phyloP scores from a whole-genome alignment of 2,888 invertebrate genomes.

The Eupithecia exiguata region DNA sequence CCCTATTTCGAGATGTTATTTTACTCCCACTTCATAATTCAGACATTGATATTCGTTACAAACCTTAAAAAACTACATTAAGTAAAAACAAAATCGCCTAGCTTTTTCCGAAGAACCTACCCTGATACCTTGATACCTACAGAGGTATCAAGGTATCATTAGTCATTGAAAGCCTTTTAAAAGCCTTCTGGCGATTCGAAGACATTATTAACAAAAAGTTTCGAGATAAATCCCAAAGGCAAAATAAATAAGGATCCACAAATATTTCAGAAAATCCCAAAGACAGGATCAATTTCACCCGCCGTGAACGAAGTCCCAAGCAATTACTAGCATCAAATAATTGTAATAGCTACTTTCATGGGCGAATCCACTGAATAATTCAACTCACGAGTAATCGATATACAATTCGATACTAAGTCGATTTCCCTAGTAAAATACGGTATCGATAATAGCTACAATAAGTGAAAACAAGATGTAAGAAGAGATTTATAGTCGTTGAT shows the following conservation, averaged over 20 bases:
- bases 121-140: too few relatives aligned
- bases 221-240: neutral
- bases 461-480: slow-evolving; percentile 30
- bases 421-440: slow-evolving; percentile 50
- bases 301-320: neutral
- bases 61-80: too few relatives aligned
- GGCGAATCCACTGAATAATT: slow-evolving; percentile 58
- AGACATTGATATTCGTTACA: neutral
- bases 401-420: slow-evolving; percentile 58
- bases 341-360: slow-evolving; percentile 40
- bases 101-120: neutral
- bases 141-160: too few relatives aligned
- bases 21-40: neutral
- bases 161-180: too few relatives aligned
- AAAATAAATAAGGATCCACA: neutral
- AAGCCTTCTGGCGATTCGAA: too few relatives aligned
- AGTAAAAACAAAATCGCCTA: neutral
- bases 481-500: slow-evolving; percentile 23
- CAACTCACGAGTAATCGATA: slow-evolving; percentile 62
- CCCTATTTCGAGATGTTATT: neutral
- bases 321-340: slow-evolving; percentile 38
- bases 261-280: neutral
- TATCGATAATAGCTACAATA: slow-evolving; percentile 23
- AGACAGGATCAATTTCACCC: neutral
- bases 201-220: neutral